These are phyloP conservation scores for Asarcornis scutulata DNA, from an alignment of 2,113 vertebrate species.

Conservation along the genomic window DNA sequence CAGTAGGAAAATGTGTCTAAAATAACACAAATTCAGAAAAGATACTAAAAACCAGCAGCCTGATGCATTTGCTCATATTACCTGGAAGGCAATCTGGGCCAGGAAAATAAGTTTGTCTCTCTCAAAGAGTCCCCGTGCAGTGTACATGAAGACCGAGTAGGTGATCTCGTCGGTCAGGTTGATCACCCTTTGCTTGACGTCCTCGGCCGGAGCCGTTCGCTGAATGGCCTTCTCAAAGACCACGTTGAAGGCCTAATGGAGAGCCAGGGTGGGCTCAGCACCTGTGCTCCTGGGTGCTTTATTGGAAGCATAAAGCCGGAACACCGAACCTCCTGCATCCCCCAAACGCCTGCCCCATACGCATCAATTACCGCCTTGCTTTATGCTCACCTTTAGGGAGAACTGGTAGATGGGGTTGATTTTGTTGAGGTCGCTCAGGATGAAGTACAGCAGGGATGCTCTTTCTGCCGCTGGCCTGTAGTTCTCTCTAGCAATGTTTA, in stretches of 20 bases:
- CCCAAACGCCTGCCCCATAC: neutral
- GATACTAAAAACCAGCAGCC: neutral
- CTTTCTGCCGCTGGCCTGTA: conserved; percentile 72
- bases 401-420: conserved; percentile 84
- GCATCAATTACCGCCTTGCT: rapidly evolving
- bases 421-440: conserved; percentile 80
- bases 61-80: neutral
- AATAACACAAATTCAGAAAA: rapidly evolving
- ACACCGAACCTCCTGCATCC: rapidly evolving
- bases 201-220: neutral
- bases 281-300: neutral
- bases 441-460: conserved; percentile 79
- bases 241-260: conserved; percentile 70
- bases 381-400: conserved; percentile 74
- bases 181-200: conserved; percentile 69
- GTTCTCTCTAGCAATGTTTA: conserved; percentile 74
- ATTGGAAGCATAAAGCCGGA: neutral
- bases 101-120: conserved; percentile 83
- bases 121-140: conserved; percentile 79
- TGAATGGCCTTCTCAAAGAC: conserved; percentile 81
- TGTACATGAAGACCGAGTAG: conserved; percentile 74
- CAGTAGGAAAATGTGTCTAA: neutral
- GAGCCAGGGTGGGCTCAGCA: neutral
- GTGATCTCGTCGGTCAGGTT: conserved; percentile 82
- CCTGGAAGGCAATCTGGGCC: conserved; percentile 82